Evolutionary conservation across 2,113 vertebrate genomes (phyloP).

Genomic region (Corydoras maculifer): DNA sequence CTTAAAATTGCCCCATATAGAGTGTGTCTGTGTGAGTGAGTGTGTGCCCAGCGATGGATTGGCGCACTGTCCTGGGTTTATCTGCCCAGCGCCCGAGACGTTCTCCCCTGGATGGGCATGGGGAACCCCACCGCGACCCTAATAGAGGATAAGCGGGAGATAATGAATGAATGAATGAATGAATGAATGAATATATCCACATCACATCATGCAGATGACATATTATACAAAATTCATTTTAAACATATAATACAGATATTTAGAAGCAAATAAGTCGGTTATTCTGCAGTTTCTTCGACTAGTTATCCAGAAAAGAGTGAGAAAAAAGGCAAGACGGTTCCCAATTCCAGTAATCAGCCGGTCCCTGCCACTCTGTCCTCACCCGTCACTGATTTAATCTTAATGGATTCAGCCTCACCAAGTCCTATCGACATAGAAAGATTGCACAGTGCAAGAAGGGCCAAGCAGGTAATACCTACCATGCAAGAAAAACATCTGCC

Average conservation of each 20-base stretch:
- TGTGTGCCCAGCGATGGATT: too few species aligned
- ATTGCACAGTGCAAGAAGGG: slow-evolving; percentile 92
- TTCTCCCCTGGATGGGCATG: too few species aligned
- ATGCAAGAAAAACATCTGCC: slow-evolving; percentile 33
- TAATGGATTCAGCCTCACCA: slow-evolving; percentile 98
- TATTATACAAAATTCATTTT: too few species aligned
- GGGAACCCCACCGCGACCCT: too few species aligned
- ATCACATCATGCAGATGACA: too few species aligned
- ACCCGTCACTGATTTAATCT: slow-evolving; percentile 81
- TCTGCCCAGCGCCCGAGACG: too few species aligned
- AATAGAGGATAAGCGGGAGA: too few species aligned
- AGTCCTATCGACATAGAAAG: slow-evolving; percentile 95
- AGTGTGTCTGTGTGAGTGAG: too few species aligned
- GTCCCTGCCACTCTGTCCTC: slow-evolving; percentile 76
- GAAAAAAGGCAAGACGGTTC: slow-evolving; percentile 59
- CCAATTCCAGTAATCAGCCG: slow-evolving; percentile 80
- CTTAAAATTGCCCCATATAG: too few species aligned
- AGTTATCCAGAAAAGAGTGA: background rate
- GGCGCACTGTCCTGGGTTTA: too few species aligned
- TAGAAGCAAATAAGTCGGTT: slow-evolving; percentile 37
- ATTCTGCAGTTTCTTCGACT: slow-evolving; percentile 1
- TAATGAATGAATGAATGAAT: too few species aligned
- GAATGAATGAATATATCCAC: too few species aligned
- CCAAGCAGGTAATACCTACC: slow-evolving; percentile 73
- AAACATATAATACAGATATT: background rate